Evolutionary conservation across 1,140 invertebrate species (phyloP), one percentile per base, ranked within the genome.

Genomic region (Ylistrum balloti): DNA sequence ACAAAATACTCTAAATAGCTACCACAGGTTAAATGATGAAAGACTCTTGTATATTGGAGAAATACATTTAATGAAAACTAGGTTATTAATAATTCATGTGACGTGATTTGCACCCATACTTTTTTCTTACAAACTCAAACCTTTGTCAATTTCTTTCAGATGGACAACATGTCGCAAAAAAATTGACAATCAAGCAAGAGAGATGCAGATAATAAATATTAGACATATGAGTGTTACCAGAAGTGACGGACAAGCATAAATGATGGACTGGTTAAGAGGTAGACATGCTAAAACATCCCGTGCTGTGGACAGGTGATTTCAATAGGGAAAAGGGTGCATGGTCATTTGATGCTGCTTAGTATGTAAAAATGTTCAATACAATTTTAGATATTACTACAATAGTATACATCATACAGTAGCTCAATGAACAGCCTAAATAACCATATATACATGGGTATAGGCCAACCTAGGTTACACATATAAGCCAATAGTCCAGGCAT

Each of bases 371-470:
- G 56, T 74, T 74, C 56, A 74, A 74, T 74, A 74, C 56, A 74
- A 74, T 74, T 74, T 74, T 74, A 74, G 56, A 74, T 74, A 74
- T 74, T 74, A 74, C 56, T 74, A 74, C 56, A 74, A 74, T 74
- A 74, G 56, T 74, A 28, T 74, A 74, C 56, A 74, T 74, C 56
- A 74, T 74, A 74, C 56, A 74, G 56, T 74, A 74, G 56, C 56
- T 74, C 56, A 74, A 74, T 28, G 22, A 74, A 74, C 56, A 74
- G 56, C 56, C 56, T 74, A 28, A 48, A 74, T 74, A 74, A 74
- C 56, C 56, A 74, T 20, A 48, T 48, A 74, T 74, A 74, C 56
- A 74, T 74, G 56, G 56, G 56, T 74, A 74, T 74, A 74, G 56
- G 56, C 56, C 56, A 74, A 74, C 56, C 56, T 74, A 74, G 56